These are phyloP conservation scores for Typhlichthys subterraneus DNA, from an alignment of 2,797 vertebrate species.

Conservation along the genomic window DNA sequence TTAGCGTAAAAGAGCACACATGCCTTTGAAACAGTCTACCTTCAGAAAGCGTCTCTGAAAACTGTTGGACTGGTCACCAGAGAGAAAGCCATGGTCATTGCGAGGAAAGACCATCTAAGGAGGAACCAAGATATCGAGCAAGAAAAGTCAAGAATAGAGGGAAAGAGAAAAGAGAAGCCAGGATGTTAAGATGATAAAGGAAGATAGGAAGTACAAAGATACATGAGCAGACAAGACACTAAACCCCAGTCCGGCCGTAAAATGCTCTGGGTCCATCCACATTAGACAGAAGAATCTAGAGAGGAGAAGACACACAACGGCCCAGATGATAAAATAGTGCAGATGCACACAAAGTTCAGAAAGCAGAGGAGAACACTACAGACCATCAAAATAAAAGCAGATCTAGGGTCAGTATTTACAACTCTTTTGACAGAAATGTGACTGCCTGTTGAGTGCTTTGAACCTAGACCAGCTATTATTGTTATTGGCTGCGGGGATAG, in stretches of 20 bases:
- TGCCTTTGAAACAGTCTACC: slow-evolving; percentile 78
- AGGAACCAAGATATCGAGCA: slow-evolving; percentile 30
- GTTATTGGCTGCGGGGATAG: slow-evolving; percentile 17
- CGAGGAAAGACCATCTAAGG: slow-evolving; percentile 88
- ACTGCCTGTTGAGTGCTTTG: background rate
- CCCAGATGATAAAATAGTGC: slow-evolving; percentile 17
- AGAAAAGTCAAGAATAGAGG: background rate
- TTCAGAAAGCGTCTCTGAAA: slow-evolving; percentile 87
- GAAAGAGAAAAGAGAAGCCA: slow-evolving; percentile 26
- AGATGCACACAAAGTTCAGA: slow-evolving; percentile 14
- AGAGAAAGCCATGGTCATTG: slow-evolving; percentile 86
- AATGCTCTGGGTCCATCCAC: background rate
- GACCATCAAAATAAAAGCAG: slow-evolving; percentile 1
- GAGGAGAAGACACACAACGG: slow-evolving; percentile 7
- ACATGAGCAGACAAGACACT: slow-evolving; percentile 26
- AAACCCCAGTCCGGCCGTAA: slow-evolving; percentile 6
- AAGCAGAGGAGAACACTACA: background rate
- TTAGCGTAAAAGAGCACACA: slow-evolving; percentile 38
- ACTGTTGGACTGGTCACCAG: slow-evolving; percentile 78
- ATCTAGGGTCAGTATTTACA: background rate
- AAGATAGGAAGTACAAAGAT: slow-evolving; percentile 8
- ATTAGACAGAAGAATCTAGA: background rate
- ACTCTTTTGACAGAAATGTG: background rate
- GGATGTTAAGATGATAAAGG: slow-evolving; percentile 10
- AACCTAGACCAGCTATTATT: slow-evolving; percentile 7